A percentile compares a stretch with the other conserved stretches of the same genome.
Conservation (phyloP, 2,113 vertebrate genomes). For the Dipodomys spectabilis region DNA sequence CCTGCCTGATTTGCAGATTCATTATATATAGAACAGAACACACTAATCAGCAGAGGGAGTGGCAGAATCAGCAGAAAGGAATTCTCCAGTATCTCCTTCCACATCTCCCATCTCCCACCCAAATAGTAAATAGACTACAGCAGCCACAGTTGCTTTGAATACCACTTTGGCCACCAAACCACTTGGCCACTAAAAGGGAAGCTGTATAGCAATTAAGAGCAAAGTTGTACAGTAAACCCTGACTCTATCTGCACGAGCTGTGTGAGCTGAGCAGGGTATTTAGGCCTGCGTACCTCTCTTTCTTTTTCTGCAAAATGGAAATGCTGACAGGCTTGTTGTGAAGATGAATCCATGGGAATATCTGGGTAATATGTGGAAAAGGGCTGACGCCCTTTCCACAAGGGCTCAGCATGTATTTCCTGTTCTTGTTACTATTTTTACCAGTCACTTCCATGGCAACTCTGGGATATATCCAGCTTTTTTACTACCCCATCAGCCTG, state of each 20-base stretch:
- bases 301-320: slow-evolving; percentile 36
- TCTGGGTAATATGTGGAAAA: neutral
- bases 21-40: too few relatives aligned
- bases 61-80: neutral
- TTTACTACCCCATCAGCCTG: accelerated
- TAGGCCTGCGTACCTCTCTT: neutral
- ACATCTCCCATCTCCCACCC: too few relatives aligned
- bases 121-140: neutral
- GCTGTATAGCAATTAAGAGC: neutral
- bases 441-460: slow-evolving; percentile 92
- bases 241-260: neutral
- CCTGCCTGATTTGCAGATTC: too few relatives aligned
- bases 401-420: slow-evolving; percentile 12
- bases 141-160: slow-evolving; percentile 87
- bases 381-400: neutral
- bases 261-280: slow-evolving; percentile 5
- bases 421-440: slow-evolving; percentile 80
- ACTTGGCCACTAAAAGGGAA: neutral
- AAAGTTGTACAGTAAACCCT: neutral
- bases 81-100: neutral
- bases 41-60: neutral
- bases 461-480: slow-evolving; percentile 82
- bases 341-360: slow-evolving; percentile 21
- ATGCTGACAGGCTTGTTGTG: neutral
- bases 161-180: slow-evolving; percentile 61